phyloP scores from a whole-genome alignment of 2,797 vertebrate species.

The Cyclopterus lumpus region DNA sequence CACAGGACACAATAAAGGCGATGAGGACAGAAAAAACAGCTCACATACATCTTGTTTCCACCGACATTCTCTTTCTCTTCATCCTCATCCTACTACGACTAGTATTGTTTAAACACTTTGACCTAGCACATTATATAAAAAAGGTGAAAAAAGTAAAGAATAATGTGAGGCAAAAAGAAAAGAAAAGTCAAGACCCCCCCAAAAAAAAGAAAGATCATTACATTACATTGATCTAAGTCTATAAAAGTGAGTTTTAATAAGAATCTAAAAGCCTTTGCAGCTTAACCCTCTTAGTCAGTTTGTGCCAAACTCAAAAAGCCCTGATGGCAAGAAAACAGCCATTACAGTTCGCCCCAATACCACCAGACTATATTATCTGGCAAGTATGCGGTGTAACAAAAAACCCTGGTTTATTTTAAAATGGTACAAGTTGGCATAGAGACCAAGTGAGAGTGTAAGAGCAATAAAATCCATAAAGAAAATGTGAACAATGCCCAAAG shows the following conservation, averaged over 20 bases:
- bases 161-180: neutral
- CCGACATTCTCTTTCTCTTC: neutral
- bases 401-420: neutral
- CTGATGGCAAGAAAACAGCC: slow-evolving; percentile 4
- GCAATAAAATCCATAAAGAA: neutral
- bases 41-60: slow-evolving; percentile 8
- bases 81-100: neutral
- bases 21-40: slow-evolving; percentile 21
- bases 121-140: neutral
- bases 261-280: neutral
- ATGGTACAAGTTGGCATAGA: neutral
- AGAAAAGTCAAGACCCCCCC: neutral
- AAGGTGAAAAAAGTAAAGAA: neutral
- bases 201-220: slow-evolving; percentile 2
- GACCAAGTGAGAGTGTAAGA: neutral
- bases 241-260: slow-evolving; percentile 15
- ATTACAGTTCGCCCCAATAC: neutral
- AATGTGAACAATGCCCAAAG: neutral
- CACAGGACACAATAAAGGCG: slow-evolving; percentile 44
- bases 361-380: slow-evolving; percentile 10
- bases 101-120: neutral
- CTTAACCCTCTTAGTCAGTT: neutral
- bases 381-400: neutral
- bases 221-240: neutral
- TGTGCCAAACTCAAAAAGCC: slow-evolving; percentile 1